Percentiles rank a stretch among this genome's conserved stretches.
Evolutionary conservation across 2,888 invertebrate species (phyloP).

Genomic region (Apamea epomidion): DNA sequence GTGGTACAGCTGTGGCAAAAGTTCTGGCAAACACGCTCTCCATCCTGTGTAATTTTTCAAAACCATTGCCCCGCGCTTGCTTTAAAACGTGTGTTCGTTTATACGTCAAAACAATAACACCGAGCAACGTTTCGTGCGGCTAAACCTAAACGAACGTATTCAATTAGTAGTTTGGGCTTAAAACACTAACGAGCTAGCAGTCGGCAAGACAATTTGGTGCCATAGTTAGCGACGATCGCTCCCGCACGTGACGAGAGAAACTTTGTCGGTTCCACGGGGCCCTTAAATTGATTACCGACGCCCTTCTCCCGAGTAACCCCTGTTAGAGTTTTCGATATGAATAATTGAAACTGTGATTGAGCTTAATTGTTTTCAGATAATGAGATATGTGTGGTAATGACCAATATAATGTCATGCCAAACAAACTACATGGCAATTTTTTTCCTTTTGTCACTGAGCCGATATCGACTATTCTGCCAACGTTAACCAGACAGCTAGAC

Average conservation of each 20-base stretch:
- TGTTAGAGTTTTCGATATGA: constrained; percentile 68
- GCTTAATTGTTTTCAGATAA: constrained; percentile 58
- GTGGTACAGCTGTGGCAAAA: background rate
- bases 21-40: background rate
- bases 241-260: constrained; percentile 66
- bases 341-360: constrained; percentile 69
- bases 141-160: constrained; percentile 65
- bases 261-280: constrained; percentile 57
- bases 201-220: constrained; percentile 69
- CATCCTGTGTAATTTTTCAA: background rate
- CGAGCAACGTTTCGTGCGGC: constrained; percentile 32
- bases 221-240: constrained; percentile 64
- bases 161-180: constrained; percentile 70
- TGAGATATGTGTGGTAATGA: constrained; percentile 31
- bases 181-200: constrained; percentile 71
- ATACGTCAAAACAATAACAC: constrained; percentile 16
- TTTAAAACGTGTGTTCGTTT: background rate
- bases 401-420: background rate
- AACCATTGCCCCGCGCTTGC: background rate
- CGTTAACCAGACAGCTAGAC: background rate
- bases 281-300: constrained; percentile 72
- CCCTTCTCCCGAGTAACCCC: constrained; percentile 58
- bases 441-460: background rate
- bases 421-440: background rate
- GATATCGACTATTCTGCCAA: background rate